Percentiles rank a stretch among this genome's conserved stretches.
Conservation (phyloP, 2,888 invertebrate genomes). For the Mystacides longicornis region DNA sequence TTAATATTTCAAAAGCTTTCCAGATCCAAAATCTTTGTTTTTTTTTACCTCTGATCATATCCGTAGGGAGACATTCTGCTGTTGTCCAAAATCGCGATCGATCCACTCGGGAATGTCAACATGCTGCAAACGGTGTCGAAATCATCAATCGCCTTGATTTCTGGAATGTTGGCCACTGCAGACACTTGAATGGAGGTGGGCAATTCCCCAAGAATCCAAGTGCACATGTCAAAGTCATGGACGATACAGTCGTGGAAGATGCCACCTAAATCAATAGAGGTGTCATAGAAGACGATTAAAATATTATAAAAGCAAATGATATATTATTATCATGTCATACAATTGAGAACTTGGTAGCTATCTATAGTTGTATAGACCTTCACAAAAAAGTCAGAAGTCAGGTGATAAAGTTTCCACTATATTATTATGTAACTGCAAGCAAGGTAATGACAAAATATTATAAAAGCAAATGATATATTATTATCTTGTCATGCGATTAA, state of each 20-base stretch:
- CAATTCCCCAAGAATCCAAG: constrained; percentile 56
- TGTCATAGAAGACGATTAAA: too few species aligned
- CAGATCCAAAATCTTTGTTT: background rate
- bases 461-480: too few species aligned
- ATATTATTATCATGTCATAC: too few species aligned
- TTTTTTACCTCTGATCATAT: constrained; percentile 52
- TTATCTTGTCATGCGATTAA: too few species aligned
- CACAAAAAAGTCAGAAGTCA: too few species aligned
- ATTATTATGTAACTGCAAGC: too few species aligned
- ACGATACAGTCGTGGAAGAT: constrained; percentile 64
- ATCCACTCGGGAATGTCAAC: constrained; percentile 56
- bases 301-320: too few species aligned
- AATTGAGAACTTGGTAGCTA: too few species aligned
- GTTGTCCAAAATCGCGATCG: constrained; percentile 55
- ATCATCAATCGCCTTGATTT: constrained; percentile 53
- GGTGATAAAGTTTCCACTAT: too few species aligned
- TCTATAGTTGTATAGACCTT: too few species aligned
- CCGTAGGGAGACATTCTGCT: constrained; percentile 56
- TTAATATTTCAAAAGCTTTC: background rate
- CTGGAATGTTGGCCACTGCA: constrained; percentile 50
- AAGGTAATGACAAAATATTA: too few species aligned
- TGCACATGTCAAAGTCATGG: constrained; percentile 60
- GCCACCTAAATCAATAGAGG: constrained; percentile 54
- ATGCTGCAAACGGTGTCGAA: constrained; percentile 56
- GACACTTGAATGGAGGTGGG: constrained; percentile 50